phyloP scores from a whole-genome alignment of 2,888 invertebrate genomes.

The Athetis lepigone region DNA sequence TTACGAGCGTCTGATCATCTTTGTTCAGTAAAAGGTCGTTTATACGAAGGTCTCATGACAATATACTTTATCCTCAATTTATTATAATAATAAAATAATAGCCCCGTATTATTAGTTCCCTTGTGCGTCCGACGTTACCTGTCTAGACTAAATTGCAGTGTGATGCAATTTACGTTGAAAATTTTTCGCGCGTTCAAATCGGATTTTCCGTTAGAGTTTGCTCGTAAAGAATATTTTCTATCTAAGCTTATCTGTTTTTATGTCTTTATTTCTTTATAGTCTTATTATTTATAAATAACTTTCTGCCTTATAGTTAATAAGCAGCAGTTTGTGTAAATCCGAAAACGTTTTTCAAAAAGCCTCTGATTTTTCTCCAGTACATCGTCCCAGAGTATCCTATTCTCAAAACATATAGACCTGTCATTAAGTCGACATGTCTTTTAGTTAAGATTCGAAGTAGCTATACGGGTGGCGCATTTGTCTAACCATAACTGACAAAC shows the following conservation, averaged over 20 bases:
- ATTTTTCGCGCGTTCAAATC: conserved; percentile 36
- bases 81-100: conserved; percentile 56
- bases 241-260: conserved; percentile 5
- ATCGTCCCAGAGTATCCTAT: conserved; percentile 50
- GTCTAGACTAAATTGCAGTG: conserved; percentile 57
- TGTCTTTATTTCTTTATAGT: conserved; percentile 17
- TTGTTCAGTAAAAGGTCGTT: conserved; percentile 51
- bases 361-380: not conserved
- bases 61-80: conserved; percentile 51
- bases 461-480: conserved; percentile 85
- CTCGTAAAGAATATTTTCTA: conserved; percentile 26
- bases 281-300: no score
- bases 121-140: conserved; percentile 36
- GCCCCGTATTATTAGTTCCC: conserved; percentile 44
- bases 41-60: conserved; percentile 56
- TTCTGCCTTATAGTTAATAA: no score
- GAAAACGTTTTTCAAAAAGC: not conserved
- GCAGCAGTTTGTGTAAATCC: not conserved
- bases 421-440: conserved; percentile 68
- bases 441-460: conserved; percentile 70
- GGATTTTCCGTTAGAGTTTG: conserved; percentile 27
- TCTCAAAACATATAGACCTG: conserved; percentile 67
- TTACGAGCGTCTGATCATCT: conserved; percentile 66
- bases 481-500: conserved; percentile 83
- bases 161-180: conserved; percentile 50